Evolutionary conservation across 30 jellyfish, hydroid and myxozoan genomes (phyloP), one percentile per base, ranked within the genome.

Genomic region (Sanderia malayensis): DNA sequence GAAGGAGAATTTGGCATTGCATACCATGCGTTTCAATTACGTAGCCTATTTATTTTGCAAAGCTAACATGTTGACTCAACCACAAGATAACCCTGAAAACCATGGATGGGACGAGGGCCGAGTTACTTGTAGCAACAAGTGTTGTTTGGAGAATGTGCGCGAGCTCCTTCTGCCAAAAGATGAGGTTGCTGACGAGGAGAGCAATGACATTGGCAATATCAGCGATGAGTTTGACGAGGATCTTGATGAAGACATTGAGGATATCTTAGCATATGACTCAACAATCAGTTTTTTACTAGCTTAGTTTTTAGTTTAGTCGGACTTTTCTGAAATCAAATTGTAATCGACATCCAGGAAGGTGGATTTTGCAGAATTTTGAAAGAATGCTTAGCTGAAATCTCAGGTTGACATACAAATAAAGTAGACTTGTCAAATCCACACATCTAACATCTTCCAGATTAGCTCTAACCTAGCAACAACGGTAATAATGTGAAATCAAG

Each of bases 71-170:
- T 49, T 49, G 11, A 49, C 24, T 9, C 6, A 2, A 49, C 27
- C 64, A 49, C 64, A 49, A 15, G 27, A 49, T 49, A 19, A 49
- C 24, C 64, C 64, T 49, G 64, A 49, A 49, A 49, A 49, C 64
- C 64, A 49, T 49, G 64, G 64, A 15, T 49, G 64, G 64, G 64
- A 49, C 27, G 64, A 49, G 6, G 24, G 64, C 64, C 8, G 64
- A 49, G 64, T 18, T 4, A 49, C 27, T 49, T 49, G 64, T 11
- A 49, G 64, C 64, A 24, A 49, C 64, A 24, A 49, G 64, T 49
- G 24, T 49, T 49, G 3, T 4, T 24, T 24, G 64, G 23, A 49
- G 23, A 49, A 49, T 49, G 64, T 49, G 52, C 13, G 64, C 24
- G 64, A 49, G 64, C 27, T 49, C 27, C 64, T 49, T 19, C 27